Percentiles rank a stretch among this genome's conserved stretches.
Conservation (phyloP, 2,113 vertebrate genomes). For the Salvator merianae region DNA sequence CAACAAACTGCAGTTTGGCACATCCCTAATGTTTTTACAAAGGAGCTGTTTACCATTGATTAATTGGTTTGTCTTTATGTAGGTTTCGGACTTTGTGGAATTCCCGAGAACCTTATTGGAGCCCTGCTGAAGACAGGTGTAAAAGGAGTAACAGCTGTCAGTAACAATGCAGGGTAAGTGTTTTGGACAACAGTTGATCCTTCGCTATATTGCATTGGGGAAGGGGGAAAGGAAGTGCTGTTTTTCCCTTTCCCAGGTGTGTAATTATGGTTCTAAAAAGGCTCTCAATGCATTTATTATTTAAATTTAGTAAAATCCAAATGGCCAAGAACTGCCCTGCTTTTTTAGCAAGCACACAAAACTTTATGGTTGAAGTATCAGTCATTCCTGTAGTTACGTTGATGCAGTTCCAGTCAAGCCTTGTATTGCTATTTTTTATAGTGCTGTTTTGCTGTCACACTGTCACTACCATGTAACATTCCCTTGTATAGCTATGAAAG, state of each 20-base stretch:
- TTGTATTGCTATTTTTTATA: too few species aligned
- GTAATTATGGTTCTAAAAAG: too few species aligned
- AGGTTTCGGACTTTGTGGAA: slow-evolving; percentile 98
- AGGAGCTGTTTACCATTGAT: not conserved
- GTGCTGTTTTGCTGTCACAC: too few species aligned
- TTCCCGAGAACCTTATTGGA: slow-evolving; percentile 95
- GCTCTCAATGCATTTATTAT: not conserved
- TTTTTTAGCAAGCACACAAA: too few species aligned
- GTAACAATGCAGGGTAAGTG: slow-evolving; percentile 97
- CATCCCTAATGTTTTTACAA: too few species aligned
- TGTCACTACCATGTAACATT: too few species aligned
- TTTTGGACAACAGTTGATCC: not conserved
- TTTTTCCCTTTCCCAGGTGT: not conserved
- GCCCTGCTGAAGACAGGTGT: slow-evolving; percentile 92
- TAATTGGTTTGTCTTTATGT: slow-evolving; percentile 16
- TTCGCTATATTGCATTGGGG: not conserved
- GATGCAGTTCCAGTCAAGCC: not conserved
- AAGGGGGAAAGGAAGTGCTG: not conserved
- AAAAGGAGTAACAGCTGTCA: slow-evolving; percentile 90
- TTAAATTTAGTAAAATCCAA: not conserved
- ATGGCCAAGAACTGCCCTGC: not conserved
- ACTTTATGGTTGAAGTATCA: too few species aligned
- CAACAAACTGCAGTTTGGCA: too few species aligned
- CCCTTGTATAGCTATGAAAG: too few species aligned
- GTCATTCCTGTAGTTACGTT: not conserved